A percentile compares a stretch with the other conserved stretches of the same genome.
These are phyloP conservation scores for Calyptommatus sinebrachiatus DNA, from an alignment of 2,113 vertebrate genomes.

Conservation along the genomic window DNA sequence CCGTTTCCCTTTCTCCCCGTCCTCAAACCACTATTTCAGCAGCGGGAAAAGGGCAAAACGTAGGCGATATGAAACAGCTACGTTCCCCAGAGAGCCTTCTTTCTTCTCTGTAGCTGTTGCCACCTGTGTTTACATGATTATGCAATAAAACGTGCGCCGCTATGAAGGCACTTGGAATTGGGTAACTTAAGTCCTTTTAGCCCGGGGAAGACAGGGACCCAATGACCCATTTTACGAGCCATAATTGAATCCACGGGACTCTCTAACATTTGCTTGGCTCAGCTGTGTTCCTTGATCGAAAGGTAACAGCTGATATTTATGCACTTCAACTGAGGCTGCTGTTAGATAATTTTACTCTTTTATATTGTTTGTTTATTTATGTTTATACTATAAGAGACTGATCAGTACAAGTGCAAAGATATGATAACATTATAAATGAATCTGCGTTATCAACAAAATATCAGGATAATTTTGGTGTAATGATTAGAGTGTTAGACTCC, in stretches of 20 bases:
- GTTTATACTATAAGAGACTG: neutral
- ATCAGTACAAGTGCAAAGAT: neutral
- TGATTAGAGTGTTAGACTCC: no score
- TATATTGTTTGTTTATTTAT: no score
- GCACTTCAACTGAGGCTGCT: neutral
- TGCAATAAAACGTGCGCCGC: neutral
- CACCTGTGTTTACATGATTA: neutral
- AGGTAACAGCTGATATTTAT: neutral
- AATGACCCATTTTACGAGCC: neutral
- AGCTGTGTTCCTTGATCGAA: neutral
- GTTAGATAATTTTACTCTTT: neutral
- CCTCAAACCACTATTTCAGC: no score
- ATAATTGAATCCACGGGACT: neutral
- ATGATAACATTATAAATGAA: neutral
- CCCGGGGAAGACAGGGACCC: neutral
- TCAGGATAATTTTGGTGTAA: neutral
- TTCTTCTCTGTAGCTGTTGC: neutral
- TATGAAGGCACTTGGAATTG: neutral
- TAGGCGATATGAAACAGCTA: no score
- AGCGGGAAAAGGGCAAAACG: no score
- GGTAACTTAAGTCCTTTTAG: neutral
- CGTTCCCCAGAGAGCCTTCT: no score
- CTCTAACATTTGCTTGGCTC: neutral
- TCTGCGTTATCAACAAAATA: neutral
- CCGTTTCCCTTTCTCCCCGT: no score